phyloP scores from a whole-genome alignment of 2,113 vertebrate genomes.

The Mustela lutreola region DNA sequence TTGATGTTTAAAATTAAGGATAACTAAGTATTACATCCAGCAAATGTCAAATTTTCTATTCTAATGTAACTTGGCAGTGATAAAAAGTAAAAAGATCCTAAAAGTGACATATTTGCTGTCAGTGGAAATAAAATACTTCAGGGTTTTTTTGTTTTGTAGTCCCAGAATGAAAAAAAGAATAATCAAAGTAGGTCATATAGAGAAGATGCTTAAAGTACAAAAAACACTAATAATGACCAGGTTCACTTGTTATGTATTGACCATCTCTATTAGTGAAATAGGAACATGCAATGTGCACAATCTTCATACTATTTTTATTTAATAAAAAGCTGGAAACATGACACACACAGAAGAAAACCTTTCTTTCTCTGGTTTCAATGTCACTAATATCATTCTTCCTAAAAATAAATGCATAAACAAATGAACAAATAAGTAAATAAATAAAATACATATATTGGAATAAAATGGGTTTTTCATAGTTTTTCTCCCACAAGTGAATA shows the following conservation, averaged over 20 bases:
- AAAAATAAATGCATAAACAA: not conserved
- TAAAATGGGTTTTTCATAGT: not conserved
- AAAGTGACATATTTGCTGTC: slow-evolving; percentile 23
- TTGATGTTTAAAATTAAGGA: not conserved
- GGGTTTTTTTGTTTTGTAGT: not conserved
- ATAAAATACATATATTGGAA: not conserved
- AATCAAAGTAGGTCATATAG: not conserved
- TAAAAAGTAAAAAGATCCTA: not conserved
- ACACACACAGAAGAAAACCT: not conserved
- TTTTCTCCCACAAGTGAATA: not conserved
- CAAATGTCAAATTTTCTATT: slow-evolving; percentile 13
- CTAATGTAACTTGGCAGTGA: not conserved
- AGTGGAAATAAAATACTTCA: not conserved
- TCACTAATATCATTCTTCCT: not conserved
- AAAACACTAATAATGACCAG: not conserved
- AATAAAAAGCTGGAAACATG: not conserved
- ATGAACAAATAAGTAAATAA: not conserved
- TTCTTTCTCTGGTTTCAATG: not conserved
- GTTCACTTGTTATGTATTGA: not conserved
- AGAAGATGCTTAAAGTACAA: not conserved
- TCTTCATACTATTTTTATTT: not conserved
- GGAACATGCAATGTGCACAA: not conserved
- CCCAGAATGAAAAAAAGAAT: not conserved
- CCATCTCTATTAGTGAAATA: not conserved
- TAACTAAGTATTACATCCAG: slow-evolving; percentile 4